Percentiles rank a stretch among this genome's conserved stretches.
Conservation (phyloP, 2,888 invertebrate species). For the Ferrisia virgata region DNA sequence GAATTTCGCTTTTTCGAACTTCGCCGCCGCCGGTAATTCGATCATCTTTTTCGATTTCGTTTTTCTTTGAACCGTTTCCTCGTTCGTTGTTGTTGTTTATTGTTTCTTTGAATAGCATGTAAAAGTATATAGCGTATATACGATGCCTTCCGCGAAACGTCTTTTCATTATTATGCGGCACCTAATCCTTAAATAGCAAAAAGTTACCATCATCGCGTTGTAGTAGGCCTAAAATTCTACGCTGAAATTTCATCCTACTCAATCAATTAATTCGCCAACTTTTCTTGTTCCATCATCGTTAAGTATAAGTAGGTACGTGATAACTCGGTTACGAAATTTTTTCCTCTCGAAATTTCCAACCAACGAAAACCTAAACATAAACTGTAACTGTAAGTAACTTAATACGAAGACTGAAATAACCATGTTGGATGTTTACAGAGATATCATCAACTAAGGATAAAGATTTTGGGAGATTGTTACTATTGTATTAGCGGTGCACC, state of each 20-base stretch:
- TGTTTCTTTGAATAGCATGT: not conserved
- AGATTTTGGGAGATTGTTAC: constrained; percentile 95
- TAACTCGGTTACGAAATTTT: not conserved
- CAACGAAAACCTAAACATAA: no score
- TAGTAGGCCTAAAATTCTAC: not conserved
- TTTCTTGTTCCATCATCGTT: not conserved
- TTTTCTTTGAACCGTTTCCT: not conserved
- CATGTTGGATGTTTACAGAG: constrained; percentile 61
- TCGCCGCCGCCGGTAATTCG: not conserved
- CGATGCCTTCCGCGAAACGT: not conserved
- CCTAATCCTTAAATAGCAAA: not conserved
- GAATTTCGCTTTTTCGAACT: not conserved
- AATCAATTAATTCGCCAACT: not conserved
- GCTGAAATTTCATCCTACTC: not conserved
- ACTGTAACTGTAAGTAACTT: not conserved
- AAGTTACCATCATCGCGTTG: not conserved
- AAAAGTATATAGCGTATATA: no score
- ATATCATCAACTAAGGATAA: constrained; percentile 90
- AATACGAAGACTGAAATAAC: no score
- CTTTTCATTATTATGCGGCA: not conserved
- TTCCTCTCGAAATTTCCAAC: not conserved
- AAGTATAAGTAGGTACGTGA: no score
- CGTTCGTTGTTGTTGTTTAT: not conserved
- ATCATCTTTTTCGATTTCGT: not conserved
- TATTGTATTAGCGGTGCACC: constrained; percentile 97